A percentile compares a stretch with the other conserved stretches of the same genome.
Conservation (phyloP, 2,113 vertebrate genomes). For the Galbula dea region DNA sequence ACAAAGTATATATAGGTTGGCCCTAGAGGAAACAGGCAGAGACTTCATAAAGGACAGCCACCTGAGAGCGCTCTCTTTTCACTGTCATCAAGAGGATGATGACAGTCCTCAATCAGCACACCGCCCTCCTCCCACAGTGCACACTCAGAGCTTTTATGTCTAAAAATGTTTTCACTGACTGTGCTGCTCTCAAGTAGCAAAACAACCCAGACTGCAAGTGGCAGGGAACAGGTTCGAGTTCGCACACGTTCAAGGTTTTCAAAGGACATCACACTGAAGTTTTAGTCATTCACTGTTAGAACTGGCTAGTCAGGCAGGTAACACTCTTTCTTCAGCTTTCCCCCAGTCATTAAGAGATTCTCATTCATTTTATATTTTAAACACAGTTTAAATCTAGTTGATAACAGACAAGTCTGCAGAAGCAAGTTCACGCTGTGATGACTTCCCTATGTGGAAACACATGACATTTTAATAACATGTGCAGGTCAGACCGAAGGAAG, state of each 20-base stretch:
- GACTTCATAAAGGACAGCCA: not conserved
- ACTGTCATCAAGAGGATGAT: fast-evolving
- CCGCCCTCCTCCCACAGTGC: not conserved
- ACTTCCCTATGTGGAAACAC: not conserved
- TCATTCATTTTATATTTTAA: not conserved
- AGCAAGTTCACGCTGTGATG: not conserved
- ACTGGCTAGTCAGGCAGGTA: not conserved
- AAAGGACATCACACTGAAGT: not conserved
- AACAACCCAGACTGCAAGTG: not conserved
- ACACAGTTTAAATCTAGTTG: not conserved
- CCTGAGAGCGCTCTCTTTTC: not conserved
- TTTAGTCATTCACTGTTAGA: not conserved
- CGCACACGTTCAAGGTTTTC: not conserved
- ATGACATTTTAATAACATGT: not conserved
- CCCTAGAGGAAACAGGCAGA: not conserved
- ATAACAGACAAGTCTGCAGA: not conserved
- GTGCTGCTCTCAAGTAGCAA: not conserved
- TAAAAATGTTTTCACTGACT: not conserved
- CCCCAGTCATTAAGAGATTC: not conserved
- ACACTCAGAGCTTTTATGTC: not conserved
- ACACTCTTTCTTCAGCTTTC: not conserved
- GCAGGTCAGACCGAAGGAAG: not conserved
- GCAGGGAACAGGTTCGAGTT: not conserved
- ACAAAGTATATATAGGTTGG: fast-evolving
- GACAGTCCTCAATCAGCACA: not conserved